Percentiles rank a stretch among this genome's conserved stretches.
Conservation (phyloP, 2,888 invertebrate species). For the Fragum fragum region DNA sequence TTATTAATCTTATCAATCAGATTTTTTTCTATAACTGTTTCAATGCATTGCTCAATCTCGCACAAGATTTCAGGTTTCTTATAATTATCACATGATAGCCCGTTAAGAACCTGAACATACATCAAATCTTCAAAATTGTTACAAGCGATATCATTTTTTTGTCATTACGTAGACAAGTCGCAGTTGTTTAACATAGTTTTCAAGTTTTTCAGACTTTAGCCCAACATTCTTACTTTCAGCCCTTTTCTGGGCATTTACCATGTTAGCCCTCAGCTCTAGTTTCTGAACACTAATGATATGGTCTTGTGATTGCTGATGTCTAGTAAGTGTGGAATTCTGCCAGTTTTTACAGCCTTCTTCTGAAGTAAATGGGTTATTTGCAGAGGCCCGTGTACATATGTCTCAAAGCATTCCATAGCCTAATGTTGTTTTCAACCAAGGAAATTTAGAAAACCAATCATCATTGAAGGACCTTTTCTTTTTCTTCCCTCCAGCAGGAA, state of each 20-base stretch:
- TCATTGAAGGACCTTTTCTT: conserved; percentile 3
- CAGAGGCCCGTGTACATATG: not conserved
- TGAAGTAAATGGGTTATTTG: not conserved
- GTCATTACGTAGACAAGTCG: conserved; percentile 33
- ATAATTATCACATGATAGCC: conserved; percentile 24
- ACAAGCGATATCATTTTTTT: conserved; percentile 30
- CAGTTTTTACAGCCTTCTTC: conserved; percentile 16
- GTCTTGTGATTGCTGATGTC: conserved; percentile 19
- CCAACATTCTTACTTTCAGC: not conserved
- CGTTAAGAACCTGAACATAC: conserved; percentile 32
- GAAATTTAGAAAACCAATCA: not conserved
- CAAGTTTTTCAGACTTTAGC: not conserved
- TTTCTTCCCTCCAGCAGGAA: not conserved
- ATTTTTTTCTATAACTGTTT: conserved; percentile 9
- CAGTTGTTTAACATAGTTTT: conserved; percentile 20
- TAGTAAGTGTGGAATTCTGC: conserved; percentile 12
- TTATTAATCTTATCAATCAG: conserved; percentile 21
- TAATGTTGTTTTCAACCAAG: not conserved
- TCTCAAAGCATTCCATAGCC: not conserved
- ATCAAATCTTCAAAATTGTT: conserved; percentile 15
- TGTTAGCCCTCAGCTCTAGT: not conserved
- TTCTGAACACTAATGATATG: not conserved
- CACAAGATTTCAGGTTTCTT: conserved; percentile 21
- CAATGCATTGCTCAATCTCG: conserved; percentile 36
- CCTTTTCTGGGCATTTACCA: not conserved